These are phyloP conservation scores for Rapana venosa DNA, from an alignment of 2,888 invertebrate genomes.

Conservation along the genomic window DNA sequence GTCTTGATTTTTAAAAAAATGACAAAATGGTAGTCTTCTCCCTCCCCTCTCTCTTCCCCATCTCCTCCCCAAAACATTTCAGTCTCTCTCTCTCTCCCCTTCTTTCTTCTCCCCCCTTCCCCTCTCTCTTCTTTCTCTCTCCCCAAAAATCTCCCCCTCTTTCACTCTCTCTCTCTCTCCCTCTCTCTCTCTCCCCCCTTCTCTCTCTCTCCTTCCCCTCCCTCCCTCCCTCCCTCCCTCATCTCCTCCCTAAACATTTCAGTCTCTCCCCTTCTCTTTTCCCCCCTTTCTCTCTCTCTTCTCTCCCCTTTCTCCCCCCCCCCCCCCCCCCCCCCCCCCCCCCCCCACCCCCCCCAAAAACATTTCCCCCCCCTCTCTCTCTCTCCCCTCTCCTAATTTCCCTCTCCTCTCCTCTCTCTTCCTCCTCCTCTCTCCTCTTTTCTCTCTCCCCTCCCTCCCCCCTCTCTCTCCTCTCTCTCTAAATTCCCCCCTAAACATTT, in stretches of 20 bases:
- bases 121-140: not conserved
- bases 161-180: not conserved
- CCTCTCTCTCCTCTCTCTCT: not conserved
- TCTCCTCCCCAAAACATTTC: no score
- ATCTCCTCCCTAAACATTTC: not conserved
- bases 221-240: not conserved
- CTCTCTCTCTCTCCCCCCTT: not conserved
- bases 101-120: not conserved
- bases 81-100: not conserved
- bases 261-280: not conserved
- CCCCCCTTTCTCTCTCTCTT: not conserved
- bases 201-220: not conserved
- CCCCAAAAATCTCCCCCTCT: no score
- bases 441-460: not conserved
- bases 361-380: not conserved
- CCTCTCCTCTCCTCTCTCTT: not conserved
- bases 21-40: not conserved
- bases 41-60: not conserved
- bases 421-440: not conserved
- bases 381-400: not conserved
- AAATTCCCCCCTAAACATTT: not conserved
- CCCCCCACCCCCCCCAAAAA: not conserved
- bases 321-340: not conserved
- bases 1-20: no score
- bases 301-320: not conserved